A percentile compares a stretch with the other conserved stretches of the same genome.
These are phyloP conservation scores for Gallinago paraguaiae DNA, from an alignment of 2,113 vertebrate genomes.

Conservation along the genomic window DNA sequence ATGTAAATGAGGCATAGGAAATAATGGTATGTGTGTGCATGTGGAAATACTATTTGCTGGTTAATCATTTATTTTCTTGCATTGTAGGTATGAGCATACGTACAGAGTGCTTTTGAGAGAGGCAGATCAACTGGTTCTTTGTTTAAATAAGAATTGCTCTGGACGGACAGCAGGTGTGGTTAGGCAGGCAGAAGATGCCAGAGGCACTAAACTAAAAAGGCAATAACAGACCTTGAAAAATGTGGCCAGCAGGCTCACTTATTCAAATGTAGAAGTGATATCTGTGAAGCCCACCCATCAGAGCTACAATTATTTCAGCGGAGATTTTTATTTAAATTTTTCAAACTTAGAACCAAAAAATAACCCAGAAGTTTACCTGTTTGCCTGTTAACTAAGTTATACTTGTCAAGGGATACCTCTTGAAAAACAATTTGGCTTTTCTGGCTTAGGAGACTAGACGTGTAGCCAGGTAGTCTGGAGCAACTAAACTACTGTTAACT, in stretches of 20 bases:
- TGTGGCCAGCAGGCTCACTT: not conserved
- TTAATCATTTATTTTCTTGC: constrained; percentile 17
- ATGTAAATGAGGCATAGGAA: not conserved
- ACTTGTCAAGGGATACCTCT: not conserved
- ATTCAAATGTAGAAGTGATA: not conserved
- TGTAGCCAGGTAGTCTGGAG: not conserved
- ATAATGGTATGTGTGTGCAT: not conserved
- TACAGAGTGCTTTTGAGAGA: not conserved
- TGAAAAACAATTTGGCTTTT: not conserved
- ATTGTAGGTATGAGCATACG: not conserved
- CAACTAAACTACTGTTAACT: not conserved
- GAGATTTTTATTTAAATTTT: not conserved
- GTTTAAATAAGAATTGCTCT: not conserved
- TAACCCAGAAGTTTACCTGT: not conserved
- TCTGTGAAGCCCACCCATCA: not conserved
- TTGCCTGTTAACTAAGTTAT: not conserved
- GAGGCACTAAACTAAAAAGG: not conserved
- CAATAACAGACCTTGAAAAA: not conserved
- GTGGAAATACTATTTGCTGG: not conserved
- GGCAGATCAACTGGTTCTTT: not conserved
- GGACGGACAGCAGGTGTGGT: not conserved
- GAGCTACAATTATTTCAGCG: not conserved
- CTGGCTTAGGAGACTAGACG: not conserved
- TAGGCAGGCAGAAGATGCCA: not conserved
- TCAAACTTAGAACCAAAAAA: not conserved